Conservation (phyloP, 1,140 invertebrate genomes). For the Cephus cinctus region DNA sequence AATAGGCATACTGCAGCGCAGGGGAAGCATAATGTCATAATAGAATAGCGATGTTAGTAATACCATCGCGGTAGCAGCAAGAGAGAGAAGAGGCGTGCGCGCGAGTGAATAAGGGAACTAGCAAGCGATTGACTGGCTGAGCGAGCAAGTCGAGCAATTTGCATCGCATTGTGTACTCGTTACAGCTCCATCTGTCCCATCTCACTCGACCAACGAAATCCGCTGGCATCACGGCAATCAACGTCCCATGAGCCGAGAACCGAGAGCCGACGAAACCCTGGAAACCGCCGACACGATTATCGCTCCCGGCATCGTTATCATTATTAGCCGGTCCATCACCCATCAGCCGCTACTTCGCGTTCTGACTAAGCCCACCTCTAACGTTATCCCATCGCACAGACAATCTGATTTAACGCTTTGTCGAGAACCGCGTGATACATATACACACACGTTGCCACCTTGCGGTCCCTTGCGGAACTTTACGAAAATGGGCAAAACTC, state of each 20-base stretch:
- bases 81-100: slow-evolving; percentile 26
- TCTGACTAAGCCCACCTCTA: too few relatives aligned
- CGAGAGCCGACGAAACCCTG: slow-evolving; percentile 1
- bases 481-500: too few relatives aligned
- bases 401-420: too few relatives aligned
- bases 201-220: too few relatives aligned
- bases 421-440: too few relatives aligned
- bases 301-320: slow-evolving; percentile 16
- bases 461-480: too few relatives aligned
- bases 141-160: slow-evolving; percentile 48
- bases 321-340: slow-evolving; percentile 18
- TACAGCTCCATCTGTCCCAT: slow-evolving; percentile 42
- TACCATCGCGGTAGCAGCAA: slow-evolving; percentile 41
- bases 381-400: too few relatives aligned
- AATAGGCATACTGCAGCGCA: slow-evolving; percentile 25
- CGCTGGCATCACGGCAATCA: too few relatives aligned
- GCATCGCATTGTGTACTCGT: slow-evolving; percentile 53
- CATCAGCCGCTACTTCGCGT: too few relatives aligned
- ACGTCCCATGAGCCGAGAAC: slow-evolving; percentile 7
- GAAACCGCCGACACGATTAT: slow-evolving; percentile 1
- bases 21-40: slow-evolving; percentile 50
- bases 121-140: slow-evolving; percentile 10
- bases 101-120: slow-evolving; percentile 28
- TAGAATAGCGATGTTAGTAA: slow-evolving; percentile 57
- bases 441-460: too few relatives aligned